A percentile compares a stretch with the other conserved stretches of the same genome.
These are phyloP conservation scores for Tubulanus polymorphus DNA, from an alignment of 2,888 invertebrate species.

Conservation along the genomic window DNA sequence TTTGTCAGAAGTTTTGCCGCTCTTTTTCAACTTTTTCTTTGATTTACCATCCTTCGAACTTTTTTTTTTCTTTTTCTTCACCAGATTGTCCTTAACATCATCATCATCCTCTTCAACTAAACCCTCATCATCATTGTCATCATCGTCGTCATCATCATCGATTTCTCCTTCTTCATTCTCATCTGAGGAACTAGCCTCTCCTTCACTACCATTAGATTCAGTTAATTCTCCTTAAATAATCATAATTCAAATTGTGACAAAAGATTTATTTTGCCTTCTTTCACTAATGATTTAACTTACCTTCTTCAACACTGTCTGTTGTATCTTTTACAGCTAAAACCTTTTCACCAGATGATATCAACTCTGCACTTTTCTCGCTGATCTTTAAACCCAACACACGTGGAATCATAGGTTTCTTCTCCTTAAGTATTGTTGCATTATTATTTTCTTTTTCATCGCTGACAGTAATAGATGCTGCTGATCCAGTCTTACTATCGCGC, in stretches of 20 bases:
- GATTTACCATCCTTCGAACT: neutral
- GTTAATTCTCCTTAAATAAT: too few relatives aligned
- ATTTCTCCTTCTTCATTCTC: slow-evolving; percentile 11
- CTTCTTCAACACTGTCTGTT: neutral
- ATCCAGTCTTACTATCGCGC: too few relatives aligned
- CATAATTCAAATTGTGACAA: too few relatives aligned
- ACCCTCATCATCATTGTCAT: slow-evolving; percentile 4
- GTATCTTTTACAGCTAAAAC: too few relatives aligned
- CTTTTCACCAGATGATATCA: neutral
- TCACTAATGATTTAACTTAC: too few relatives aligned
- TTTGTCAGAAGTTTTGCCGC: slow-evolving; percentile 26
- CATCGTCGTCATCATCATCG: slow-evolving; percentile 3
- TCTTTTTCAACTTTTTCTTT: slow-evolving; percentile 24
- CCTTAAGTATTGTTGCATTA: too few relatives aligned
- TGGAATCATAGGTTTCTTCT: too few relatives aligned
- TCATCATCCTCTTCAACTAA: neutral
- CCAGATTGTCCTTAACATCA: slow-evolving; percentile 20
- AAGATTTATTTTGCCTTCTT: too few relatives aligned
- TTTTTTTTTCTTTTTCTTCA: slow-evolving; percentile 11
- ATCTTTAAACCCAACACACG: neutral
- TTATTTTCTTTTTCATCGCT: too few relatives aligned
- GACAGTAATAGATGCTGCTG: too few relatives aligned
- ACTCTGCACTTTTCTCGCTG: neutral
- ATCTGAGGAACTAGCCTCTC: too few relatives aligned
- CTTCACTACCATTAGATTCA: too few relatives aligned